Conservation (phyloP, 2,113 vertebrate species). For the Centropristis striata region DNA sequence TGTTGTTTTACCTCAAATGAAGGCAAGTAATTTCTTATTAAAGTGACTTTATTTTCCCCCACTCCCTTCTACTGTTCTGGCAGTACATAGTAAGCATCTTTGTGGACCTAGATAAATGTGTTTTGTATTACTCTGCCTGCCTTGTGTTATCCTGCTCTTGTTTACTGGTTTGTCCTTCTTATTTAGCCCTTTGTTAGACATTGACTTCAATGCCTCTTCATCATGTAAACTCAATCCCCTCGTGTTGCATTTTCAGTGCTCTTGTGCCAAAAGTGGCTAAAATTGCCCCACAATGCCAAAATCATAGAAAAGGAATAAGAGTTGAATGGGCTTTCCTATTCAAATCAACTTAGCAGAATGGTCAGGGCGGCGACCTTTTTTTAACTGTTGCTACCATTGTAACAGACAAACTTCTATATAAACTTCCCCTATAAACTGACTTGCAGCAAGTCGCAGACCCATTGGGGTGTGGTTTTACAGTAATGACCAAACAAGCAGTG, state of each 20-base stretch:
- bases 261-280: background rate
- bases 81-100: conserved; percentile 17
- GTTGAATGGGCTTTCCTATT: no score
- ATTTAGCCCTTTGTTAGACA: conserved; percentile 26
- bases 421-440: no score
- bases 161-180: conserved; percentile 12
- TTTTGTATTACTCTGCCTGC: conserved; percentile 44
- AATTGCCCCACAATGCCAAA: background rate
- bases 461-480: no score
- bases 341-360: no score
- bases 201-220: background rate
- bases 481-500: no score
- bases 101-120: conserved; percentile 36
- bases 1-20: conserved; percentile 21
- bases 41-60: conserved; percentile 28
- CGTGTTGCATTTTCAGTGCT: background rate
- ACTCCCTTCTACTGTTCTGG: conserved; percentile 10
- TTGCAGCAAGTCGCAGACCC: no score
- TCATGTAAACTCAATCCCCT: conserved; percentile 1
- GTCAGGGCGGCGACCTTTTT: no score
- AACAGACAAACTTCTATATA: no score
- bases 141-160: conserved; percentile 20
- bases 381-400: no score
- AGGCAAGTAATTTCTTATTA: conserved; percentile 23
- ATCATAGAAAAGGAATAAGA: background rate